Base-by-base conservation (phyloP, 1,140 invertebrate species). In the Micrasema minimum region DNA sequence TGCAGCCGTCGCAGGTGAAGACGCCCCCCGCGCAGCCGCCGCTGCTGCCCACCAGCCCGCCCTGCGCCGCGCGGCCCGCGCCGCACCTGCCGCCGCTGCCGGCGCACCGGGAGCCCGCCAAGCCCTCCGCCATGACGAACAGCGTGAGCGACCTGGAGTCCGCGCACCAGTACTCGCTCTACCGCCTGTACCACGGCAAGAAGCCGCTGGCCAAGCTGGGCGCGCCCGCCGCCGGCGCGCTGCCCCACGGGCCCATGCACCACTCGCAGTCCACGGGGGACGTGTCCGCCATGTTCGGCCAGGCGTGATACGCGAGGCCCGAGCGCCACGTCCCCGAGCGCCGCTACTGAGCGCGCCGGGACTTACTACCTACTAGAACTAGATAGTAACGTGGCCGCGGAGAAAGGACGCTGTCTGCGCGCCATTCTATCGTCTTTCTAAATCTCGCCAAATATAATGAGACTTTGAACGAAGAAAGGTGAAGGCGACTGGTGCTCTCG, bases 251-350 rank as follows among this genome's bases (percentile, higher is more conserved):
- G n/a, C 78, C 80, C 2, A 85, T 88, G 73, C 85, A 86, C 2
- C 87, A 88, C 77, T 87, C 86, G 2, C 87, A 87, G 76, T 87
- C 86, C 14, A 87, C 87, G 2, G 87, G 87, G 14, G 86, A 88
- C 79, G 87, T 88, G 14, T 82, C 86, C 26, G 67, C 67, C 67
- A 87, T 88, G 79, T 80, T 87, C 75, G 86, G 86, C 59, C 79
- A 86, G n/a, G 87, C 87, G 86, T 88, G 87, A 88, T 83, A 79
- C 72, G 76, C 77, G 37, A 43, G 26, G 37, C 48, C 16, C 46
- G 65, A 67, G 48, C 65, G 50, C 16, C 51, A 67, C 20, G n/a
- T 38, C 31, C 41, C 48, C 48, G n/a, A 55, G 37, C 46, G 46
- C n/a, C 65, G 50, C 5, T 67, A 55, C 48, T 67, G 65, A 67